Evolutionary conservation across 2,113 vertebrate genomes (phyloP).

Genomic region (Acanthochromis polyacanthus): DNA sequence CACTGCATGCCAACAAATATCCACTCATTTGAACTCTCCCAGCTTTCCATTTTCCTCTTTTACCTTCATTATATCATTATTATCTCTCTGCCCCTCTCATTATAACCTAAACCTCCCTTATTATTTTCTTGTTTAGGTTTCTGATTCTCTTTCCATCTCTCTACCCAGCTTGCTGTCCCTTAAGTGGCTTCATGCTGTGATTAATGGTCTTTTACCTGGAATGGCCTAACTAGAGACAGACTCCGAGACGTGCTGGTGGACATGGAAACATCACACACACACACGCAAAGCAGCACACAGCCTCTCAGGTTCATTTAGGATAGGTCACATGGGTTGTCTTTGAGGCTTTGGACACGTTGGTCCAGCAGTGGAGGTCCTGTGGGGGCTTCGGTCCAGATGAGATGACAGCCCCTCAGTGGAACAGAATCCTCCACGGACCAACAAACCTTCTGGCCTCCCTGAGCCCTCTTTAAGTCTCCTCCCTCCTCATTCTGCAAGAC

Average conservation of each 20-base stretch:
- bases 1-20: slow-evolving; percentile 25
- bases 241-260: slow-evolving; percentile 25
- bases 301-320: slow-evolving; percentile 5
- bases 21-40: slow-evolving; percentile 21
- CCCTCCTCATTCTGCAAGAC: background rate
- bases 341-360: slow-evolving; percentile 15
- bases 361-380: slow-evolving; percentile 31
- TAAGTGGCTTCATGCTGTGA: slow-evolving; percentile 41
- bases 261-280: slow-evolving; percentile 48
- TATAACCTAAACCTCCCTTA: slow-evolving; percentile 26
- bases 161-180: slow-evolving; percentile 23
- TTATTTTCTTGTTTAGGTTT: slow-evolving; percentile 28
- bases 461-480: slow-evolving; percentile 4
- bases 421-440: slow-evolving; percentile 24
- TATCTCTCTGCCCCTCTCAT: slow-evolving; percentile 30
- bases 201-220: slow-evolving; percentile 64
- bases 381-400: slow-evolving; percentile 16
- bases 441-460: slow-evolving; percentile 38
- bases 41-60: slow-evolving; percentile 33
- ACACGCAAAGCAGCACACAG: background rate
- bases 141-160: slow-evolving; percentile 33
- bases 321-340: slow-evolving; percentile 44
- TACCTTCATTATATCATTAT: slow-evolving; percentile 26
- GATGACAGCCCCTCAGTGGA: slow-evolving; percentile 33
- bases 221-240: slow-evolving; percentile 39